Base-by-base conservation (phyloP, 2,888 invertebrate genomes). In the Colostygia pectinataria region DNA sequence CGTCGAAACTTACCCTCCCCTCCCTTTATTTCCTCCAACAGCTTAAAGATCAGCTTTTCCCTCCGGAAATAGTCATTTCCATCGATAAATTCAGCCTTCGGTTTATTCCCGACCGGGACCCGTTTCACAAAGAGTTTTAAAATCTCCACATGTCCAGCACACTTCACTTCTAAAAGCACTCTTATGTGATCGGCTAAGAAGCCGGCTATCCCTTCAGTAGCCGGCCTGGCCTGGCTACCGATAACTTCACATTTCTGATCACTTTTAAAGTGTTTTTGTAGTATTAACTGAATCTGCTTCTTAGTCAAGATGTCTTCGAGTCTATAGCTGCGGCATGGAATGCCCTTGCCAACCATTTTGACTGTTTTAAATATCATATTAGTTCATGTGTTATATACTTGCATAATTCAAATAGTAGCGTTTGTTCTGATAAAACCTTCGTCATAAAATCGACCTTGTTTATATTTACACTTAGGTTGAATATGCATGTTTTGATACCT, bases 171-270 rank as follows among this genome's bases (percentile, higher is more conserved):
- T 0, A 88, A 46, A 0, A 63, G 61, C 1, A 71, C 67, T 10
- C 73, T 65, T 9, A 78, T 63, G 52, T 88, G 87, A 38, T 85
- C 87, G 1, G 80, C 87, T 0, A 88, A 68, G 59, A 80, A 86
- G 0, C 88, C 88, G 0, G 75, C 68, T 0, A 87, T 36, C 0
- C 86, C 86, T 0, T 71, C 68, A 0, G 65, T 46, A 0, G 83
- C 83, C 0, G 75, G 64, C 7, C 40, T 63, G n/a, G 79, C 43
- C 1, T 75, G 63, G 13, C 66, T 53, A 0, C 62, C 62, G 0
- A 69, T 23, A 0, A 80, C 9, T 32, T 52, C 29, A 8, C 28
- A 47, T 8, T 43, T 24, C 7, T 18, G 7, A 2, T 8, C 39
- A 27, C 40, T 13, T 9, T 43, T 47, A n/a, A 41, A 42, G 25